phyloP scores from a whole-genome alignment of 2,113 vertebrate genomes.

The Rousettus leschenaultii region DNA sequence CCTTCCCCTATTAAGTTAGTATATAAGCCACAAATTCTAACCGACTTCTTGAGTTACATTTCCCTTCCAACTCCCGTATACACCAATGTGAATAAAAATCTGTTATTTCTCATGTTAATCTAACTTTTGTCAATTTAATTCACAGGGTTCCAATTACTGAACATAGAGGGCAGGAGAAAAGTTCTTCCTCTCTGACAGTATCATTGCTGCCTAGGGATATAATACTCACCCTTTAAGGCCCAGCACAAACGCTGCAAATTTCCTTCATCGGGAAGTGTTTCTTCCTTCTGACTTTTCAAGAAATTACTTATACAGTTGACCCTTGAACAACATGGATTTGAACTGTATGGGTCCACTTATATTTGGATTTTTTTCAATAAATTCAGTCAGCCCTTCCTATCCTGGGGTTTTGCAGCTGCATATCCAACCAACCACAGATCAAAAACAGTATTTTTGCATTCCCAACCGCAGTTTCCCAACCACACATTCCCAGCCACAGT shows the following conservation, averaged over 20 bases:
- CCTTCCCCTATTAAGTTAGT: background rate
- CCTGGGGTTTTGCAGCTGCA: background rate
- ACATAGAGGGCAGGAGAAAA: background rate
- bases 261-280: background rate
- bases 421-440: background rate
- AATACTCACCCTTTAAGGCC: background rate
- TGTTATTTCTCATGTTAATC: background rate
- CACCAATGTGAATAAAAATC: background rate
- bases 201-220: background rate
- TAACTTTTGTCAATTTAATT: background rate
- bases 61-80: background rate
- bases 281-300: background rate
- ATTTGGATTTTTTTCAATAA: background rate
- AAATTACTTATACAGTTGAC: background rate
- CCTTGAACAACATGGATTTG: background rate
- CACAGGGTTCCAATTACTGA: background rate
- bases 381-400: background rate
- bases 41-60: background rate
- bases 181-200: background rate
- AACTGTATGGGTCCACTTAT: background rate
- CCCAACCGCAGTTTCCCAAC: background rate
- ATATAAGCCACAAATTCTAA: background rate
- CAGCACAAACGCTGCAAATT: background rate
- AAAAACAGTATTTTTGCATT: background rate
- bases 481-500: background rate